Evolutionary conservation across 2,888 invertebrate species (phyloP).

Genomic region (Caenorhabditis doughertyi): DNA sequence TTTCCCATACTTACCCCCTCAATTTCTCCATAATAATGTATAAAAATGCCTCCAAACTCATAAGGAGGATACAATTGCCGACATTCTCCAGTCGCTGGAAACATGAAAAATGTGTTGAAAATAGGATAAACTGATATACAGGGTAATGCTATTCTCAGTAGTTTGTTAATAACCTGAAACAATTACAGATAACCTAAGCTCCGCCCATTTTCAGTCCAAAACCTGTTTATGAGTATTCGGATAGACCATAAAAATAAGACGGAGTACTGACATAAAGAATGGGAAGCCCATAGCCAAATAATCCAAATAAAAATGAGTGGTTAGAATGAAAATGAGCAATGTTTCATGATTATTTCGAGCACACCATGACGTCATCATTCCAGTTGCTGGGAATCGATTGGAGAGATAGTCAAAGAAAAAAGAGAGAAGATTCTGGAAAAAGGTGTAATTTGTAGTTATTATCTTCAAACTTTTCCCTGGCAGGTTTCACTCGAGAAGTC

Average conservation of each 20-base stretch:
- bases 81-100: slow-evolving; percentile 53
- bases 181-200: too few species aligned
- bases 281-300: slow-evolving; percentile 57
- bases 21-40: slow-evolving; percentile 50
- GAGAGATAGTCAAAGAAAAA: slow-evolving; percentile 49
- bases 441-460: too few species aligned
- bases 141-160: slow-evolving; percentile 33
- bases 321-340: slow-evolving; percentile 37
- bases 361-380: slow-evolving; percentile 55
- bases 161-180: slow-evolving; percentile 30
- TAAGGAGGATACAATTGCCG: slow-evolving; percentile 51
- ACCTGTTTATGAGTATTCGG: slow-evolving; percentile 51
- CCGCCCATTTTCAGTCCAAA: neutral
- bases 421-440: slow-evolving; percentile 36
- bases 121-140: slow-evolving; percentile 39
- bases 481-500: too few species aligned
- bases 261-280: slow-evolving; percentile 48
- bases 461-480: too few species aligned
- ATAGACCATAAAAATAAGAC: slow-evolving; percentile 47
- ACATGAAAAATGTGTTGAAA: slow-evolving; percentile 49
- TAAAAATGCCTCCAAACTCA: slow-evolving; percentile 48
- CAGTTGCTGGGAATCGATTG: slow-evolving; percentile 48
- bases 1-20: slow-evolving; percentile 29
- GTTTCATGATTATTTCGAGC: slow-evolving; percentile 30
- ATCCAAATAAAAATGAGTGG: slow-evolving; percentile 43